Evolutionary conservation across 2,113 vertebrate species (phyloP).

Genomic region (Mus spicilegus): DNA sequence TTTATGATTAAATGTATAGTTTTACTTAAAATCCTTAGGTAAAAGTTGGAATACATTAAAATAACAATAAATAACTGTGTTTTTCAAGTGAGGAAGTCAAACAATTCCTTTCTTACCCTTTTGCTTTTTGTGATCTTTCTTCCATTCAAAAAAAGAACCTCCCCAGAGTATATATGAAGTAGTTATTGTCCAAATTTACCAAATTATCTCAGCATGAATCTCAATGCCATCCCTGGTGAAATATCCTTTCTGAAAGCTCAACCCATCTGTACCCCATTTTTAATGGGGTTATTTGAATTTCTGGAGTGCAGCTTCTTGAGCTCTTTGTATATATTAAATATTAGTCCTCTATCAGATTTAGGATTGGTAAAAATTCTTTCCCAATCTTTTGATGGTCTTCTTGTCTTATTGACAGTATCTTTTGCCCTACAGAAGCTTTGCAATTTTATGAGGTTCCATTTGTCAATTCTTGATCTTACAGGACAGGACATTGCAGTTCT

Average conservation of each 20-base stretch:
- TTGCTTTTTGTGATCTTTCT: slow-evolving; percentile 26
- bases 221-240: neutral
- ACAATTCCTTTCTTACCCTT: slow-evolving; percentile 42
- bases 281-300: too few species aligned
- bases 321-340: too few species aligned
- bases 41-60: neutral
- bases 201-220: neutral
- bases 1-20: neutral
- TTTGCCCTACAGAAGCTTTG: too few species aligned
- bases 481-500: too few species aligned
- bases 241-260: fast-evolving
- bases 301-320: too few species aligned
- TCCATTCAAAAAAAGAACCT: neutral
- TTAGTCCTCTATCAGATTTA: too few species aligned
- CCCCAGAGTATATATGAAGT: neutral
- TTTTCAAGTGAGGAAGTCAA: slow-evolving; percentile 70
- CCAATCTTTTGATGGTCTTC: too few species aligned
- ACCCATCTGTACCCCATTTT: too few species aligned
- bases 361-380: too few species aligned
- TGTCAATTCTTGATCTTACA: too few species aligned
- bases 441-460: too few species aligned
- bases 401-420: too few species aligned
- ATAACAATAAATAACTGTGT: slow-evolving; percentile 48
- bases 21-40: neutral
- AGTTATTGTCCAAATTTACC: neutral